phyloP scores from a whole-genome alignment of 1,140 invertebrate species.

The Nasonia longicornis region DNA sequence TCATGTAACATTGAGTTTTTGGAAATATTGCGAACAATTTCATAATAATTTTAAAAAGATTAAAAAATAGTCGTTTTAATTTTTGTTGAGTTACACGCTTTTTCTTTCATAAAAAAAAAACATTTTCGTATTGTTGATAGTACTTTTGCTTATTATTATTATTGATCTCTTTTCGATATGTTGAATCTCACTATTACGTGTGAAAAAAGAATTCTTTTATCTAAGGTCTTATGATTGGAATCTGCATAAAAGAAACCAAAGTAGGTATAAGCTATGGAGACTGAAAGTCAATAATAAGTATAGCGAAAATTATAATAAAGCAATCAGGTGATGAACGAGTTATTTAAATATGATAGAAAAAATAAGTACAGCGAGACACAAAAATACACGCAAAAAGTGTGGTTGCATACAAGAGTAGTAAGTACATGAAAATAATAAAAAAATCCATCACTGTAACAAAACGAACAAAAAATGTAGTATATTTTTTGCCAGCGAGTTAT shows the following conservation, averaged over 20 bases:
- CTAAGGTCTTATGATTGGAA: slow-evolving; percentile 19
- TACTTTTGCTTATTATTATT: background rate
- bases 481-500: background rate
- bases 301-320: background rate
- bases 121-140: background rate
- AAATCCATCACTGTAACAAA: background rate
- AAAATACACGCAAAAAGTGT: slow-evolving; percentile 33
- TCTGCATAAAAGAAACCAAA: slow-evolving; percentile 28
- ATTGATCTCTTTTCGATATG: slow-evolving; percentile 32
- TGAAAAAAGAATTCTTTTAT: background rate
- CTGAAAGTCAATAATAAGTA: background rate
- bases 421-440: background rate
- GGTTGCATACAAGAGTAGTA: slow-evolving; percentile 18
- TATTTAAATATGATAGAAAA: slow-evolving; percentile 21
- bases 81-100: background rate
- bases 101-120: background rate
- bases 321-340: background rate
- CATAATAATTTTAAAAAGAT: slow-evolving; percentile 14
- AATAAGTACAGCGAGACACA: slow-evolving; percentile 28
- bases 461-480: background rate
- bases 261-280: background rate
- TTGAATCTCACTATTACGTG: slow-evolving; percentile 37
- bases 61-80: slow-evolving; percentile 17
- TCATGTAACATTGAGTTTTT: background rate
- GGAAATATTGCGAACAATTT: background rate